phyloP scores from a whole-genome alignment of 2,113 vertebrate species.

The Daboia siamensis region DNA sequence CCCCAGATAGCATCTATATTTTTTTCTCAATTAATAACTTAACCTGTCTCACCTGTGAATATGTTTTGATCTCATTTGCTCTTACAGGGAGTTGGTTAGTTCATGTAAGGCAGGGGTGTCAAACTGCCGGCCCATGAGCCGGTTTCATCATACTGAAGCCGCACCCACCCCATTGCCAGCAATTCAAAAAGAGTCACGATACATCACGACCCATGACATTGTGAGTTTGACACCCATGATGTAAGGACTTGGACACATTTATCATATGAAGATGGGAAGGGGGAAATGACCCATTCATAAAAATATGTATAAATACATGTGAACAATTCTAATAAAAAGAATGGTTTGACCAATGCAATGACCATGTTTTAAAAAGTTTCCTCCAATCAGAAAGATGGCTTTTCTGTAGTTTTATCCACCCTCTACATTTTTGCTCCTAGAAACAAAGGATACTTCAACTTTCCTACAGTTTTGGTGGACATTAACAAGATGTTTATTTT shows the following conservation, averaged over 20 bases:
- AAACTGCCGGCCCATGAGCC: too few relatives aligned
- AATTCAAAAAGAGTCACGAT: too few relatives aligned
- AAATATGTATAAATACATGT: not conserved
- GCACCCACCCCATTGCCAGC: too few relatives aligned
- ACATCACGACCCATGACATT: too few relatives aligned
- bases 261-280: not conserved
- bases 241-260: not conserved
- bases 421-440: not conserved
- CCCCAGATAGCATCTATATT: not conserved
- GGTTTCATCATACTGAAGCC: too few relatives aligned
- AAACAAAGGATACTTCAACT: not conserved
- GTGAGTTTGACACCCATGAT: too few relatives aligned
- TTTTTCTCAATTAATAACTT: too few relatives aligned
- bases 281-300: not conserved
- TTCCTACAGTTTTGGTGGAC: not conserved
- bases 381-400: not conserved
- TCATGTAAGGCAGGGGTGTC: not conserved
- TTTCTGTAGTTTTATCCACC: not conserved
- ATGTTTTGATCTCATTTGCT: not conserved
- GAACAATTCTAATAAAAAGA: not conserved
- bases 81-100: not conserved
- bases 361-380: not conserved
- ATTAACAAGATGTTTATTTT: not conserved
- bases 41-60: not conserved
- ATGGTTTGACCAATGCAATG: not conserved